phyloP scores from a whole-genome alignment of 1,140 invertebrate genomes.

The Battus philenor region DNA sequence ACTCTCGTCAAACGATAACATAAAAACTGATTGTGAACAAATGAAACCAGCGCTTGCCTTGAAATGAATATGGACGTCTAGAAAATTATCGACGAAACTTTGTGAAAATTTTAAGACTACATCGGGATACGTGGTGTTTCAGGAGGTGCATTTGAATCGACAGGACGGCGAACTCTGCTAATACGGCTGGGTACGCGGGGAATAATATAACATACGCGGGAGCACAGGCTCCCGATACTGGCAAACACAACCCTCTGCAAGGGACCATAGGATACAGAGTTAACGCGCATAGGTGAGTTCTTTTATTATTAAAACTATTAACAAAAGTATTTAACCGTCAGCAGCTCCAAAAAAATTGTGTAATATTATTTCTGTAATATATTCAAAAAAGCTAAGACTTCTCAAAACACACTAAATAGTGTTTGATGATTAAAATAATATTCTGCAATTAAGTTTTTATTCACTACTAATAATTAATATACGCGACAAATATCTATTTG shows the following conservation, averaged over 20 bases:
- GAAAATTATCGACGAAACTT: slow-evolving; percentile 6
- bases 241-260: slow-evolving; percentile 58
- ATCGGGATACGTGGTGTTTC: slow-evolving; percentile 59
- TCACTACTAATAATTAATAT: no score
- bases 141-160: slow-evolving; percentile 53
- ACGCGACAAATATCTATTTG: slow-evolving; percentile 25
- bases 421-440: no score
- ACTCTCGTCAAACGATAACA: slow-evolving; percentile 38
- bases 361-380: slow-evolving; percentile 8
- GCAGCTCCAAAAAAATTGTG: not conserved
- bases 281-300: slow-evolving; percentile 64
- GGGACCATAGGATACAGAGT: slow-evolving; percentile 68
- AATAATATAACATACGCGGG: slow-evolving; percentile 48
- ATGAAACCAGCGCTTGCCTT: not conserved
- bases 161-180: slow-evolving; percentile 70
- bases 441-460: no score
- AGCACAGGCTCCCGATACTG: slow-evolving; percentile 59
- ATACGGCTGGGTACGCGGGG: slow-evolving; percentile 60
- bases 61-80: not conserved
- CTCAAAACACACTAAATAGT: no score
- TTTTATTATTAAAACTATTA: not conserved
- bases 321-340: slow-evolving; percentile 3
- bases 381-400: no score
- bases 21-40: slow-evolving; percentile 2
- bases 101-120: slow-evolving; percentile 30